Evolutionary conservation across 2,113 vertebrate genomes (phyloP).

Genomic region (Pseudorhombus dupliciocellatus): DNA sequence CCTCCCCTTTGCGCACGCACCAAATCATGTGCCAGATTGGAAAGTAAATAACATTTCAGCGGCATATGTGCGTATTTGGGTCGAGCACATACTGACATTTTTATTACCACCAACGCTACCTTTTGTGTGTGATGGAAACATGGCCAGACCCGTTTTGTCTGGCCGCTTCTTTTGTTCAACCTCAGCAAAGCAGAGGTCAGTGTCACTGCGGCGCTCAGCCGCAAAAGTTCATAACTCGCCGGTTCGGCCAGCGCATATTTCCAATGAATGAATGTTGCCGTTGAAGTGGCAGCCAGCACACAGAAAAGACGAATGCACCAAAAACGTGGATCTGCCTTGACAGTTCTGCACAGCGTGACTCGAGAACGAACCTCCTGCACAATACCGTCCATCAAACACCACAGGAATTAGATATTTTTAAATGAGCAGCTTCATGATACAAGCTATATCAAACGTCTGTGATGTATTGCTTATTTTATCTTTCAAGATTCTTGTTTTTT

Average conservation of each 20-base stretch:
- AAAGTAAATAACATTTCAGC: slow-evolving; percentile 59
- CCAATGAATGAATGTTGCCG: background rate
- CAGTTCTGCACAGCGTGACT: slow-evolving; percentile 10
- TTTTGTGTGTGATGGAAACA: slow-evolving; percentile 1
- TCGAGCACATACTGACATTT: slow-evolving; percentile 34
- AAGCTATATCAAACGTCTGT: slow-evolving; percentile 37
- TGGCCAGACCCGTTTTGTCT: background rate
- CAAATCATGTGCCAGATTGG: slow-evolving; percentile 61
- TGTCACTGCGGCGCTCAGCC: background rate
- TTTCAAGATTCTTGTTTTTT: slow-evolving; percentile 28
- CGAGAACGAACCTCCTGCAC: slow-evolving; percentile 34
- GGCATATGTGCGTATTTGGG: slow-evolving; percentile 44
- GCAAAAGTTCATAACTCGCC: background rate
- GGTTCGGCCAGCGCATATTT: background rate
- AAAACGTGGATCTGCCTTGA: slow-evolving; percentile 20
- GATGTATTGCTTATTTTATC: slow-evolving; percentile 23
- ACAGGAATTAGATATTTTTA: slow-evolving; percentile 21
- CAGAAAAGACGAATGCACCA: background rate
- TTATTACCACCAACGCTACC: slow-evolving; percentile 7
- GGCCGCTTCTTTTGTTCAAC: background rate
- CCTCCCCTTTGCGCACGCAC: slow-evolving; percentile 24
- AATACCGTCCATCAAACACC: slow-evolving; percentile 36
- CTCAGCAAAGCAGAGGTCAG: slow-evolving; percentile 1
- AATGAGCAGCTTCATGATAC: background rate
- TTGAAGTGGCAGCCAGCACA: background rate